Evolutionary conservation across 2,797 vertebrate genomes (phyloP).

Genomic region (Danio kyathit): DNA sequence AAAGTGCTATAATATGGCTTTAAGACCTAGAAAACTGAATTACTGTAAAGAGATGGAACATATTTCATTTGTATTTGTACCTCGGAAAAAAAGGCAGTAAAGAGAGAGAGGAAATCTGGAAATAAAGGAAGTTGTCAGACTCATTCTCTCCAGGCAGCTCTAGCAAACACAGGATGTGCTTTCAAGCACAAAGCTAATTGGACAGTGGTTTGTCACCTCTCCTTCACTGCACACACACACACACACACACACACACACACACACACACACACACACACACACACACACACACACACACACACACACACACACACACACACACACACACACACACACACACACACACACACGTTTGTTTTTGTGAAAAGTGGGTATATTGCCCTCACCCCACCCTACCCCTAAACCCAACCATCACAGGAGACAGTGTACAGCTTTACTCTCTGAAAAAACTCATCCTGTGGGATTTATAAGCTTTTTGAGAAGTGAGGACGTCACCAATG

Average conservation of each 20-base stretch:
- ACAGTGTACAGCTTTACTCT: too few relatives aligned
- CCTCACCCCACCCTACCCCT: too few relatives aligned
- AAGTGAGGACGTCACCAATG: too few relatives aligned
- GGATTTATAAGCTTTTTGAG: too few relatives aligned
- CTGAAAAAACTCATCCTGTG: too few relatives aligned
- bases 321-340: neutral
- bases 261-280: neutral
- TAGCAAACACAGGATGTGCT: slow-evolving; percentile 28
- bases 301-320: neutral
- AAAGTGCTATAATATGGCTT: neutral
- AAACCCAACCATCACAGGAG: too few relatives aligned
- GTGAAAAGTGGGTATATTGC: too few relatives aligned
- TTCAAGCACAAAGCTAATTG: slow-evolving; percentile 19
- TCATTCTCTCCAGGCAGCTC: slow-evolving; percentile 6
- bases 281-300: neutral
- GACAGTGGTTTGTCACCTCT: slow-evolving; percentile 26
- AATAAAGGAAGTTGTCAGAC: neutral
- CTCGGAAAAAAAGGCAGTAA: neutral
- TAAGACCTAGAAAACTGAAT: neutral
- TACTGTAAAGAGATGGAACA: neutral
- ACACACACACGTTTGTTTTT: neutral
- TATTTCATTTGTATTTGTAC: neutral
- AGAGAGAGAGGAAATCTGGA: neutral
- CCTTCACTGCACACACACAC: neutral
- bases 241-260: neutral